Evolutionary conservation across 2,113 vertebrate species (phyloP), one percentile per base, ranked within the genome.

Genomic region (Oryzias woworae): DNA sequence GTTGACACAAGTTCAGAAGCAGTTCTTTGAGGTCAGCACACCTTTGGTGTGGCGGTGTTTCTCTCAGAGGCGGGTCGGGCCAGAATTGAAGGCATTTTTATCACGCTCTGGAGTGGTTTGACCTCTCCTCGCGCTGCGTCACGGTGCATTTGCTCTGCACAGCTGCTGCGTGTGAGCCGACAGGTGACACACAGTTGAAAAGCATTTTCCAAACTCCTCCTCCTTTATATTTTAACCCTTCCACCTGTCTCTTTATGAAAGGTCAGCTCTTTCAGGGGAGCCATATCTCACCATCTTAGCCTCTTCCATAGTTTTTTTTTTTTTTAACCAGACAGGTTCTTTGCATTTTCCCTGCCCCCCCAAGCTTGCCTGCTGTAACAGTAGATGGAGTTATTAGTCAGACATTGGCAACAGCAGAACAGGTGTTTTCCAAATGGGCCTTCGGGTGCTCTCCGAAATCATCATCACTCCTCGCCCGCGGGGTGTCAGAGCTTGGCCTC

Each of bases 381-480:
- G 84, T 80, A 88, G 84, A 88, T 85, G 87, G 77, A 89, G 82
- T 90, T 85, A 88, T 90, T 90, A 88, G 80, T 84, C 79, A 85
- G 85, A 90, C 84, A 78, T 79, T 78, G 66, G 82, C 75, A 78
- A 82, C 76, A 85, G 82, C 80, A 70, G 80, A 90, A 90, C 90
- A 91, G 91, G 90, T 91, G 90, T 90, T 91, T 91, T 88, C 88
- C 84, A 88, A 89, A 91, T 89, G 88, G 85, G 69, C 85, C 72
- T 88, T 82, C 83, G 78, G 84, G 82, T 75, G 15, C 69, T 83
- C 66, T 41, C 69, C 3, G 61, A 81, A 36, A 80, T 75, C 80
- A 74, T 83, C 81, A 71, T 78, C 16, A 51, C 77, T 56, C 70
- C 64, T 66, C 28, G 4, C 36, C 22, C 15, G 53, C 22, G n/a